Percentiles rank a stretch among this genome's conserved stretches.
These are phyloP conservation scores for Eurosta solidaginis DNA, from an alignment of 1,140 invertebrate genomes.

Conservation along the genomic window DNA sequence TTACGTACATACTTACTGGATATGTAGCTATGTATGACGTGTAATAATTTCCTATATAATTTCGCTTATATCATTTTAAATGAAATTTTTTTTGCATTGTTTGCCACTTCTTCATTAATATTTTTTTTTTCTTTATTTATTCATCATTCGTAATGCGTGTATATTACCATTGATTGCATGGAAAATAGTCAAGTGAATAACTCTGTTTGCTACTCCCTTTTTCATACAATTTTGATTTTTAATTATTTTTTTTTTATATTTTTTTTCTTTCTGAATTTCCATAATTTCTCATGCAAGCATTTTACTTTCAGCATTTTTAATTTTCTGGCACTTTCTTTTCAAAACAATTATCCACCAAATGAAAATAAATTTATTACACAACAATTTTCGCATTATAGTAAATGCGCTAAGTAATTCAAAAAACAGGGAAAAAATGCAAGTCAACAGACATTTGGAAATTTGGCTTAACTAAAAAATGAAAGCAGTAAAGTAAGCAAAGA, in stretches of 20 bases:
- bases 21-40: background rate
- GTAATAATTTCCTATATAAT: background rate
- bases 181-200: background rate
- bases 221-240: no score
- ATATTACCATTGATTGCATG: background rate
- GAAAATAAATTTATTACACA: constrained; percentile 10
- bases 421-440: background rate
- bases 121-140: background rate
- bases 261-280: background rate
- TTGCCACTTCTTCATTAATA: background rate
- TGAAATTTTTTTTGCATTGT: background rate
- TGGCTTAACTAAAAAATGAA: background rate
- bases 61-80: background rate
- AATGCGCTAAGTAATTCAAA: background rate
- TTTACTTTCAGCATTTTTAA: background rate
- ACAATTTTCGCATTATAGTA: background rate
- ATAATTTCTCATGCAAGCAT: background rate
- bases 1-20: no score
- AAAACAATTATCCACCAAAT: background rate
- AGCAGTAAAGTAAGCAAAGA: background rate
- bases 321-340: constrained; percentile 10
- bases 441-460: background rate
- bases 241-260: background rate
- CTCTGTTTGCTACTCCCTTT: background rate
- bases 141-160: background rate